A percentile compares a stretch with the other conserved stretches of the same genome.
phyloP scores from a whole-genome alignment of 2,888 invertebrate genomes.

The Drosophila buzzatii region DNA sequence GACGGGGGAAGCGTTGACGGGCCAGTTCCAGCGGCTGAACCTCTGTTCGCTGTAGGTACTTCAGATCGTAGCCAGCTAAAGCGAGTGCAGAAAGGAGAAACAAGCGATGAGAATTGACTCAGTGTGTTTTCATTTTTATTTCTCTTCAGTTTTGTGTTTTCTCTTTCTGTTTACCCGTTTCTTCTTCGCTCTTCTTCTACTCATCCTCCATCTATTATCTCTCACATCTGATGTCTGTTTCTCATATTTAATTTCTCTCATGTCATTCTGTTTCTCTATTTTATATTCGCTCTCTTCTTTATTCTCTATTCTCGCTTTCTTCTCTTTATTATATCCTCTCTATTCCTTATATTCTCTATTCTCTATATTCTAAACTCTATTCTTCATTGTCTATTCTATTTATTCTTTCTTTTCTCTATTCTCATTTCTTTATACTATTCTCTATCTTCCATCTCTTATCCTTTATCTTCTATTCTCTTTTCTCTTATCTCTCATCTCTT shows the following conservation, averaged over 20 bases:
- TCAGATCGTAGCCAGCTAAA: conserved; percentile 87
- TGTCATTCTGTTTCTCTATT: not conserved
- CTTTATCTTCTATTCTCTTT: not conserved
- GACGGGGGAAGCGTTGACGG: conserved; percentile 89
- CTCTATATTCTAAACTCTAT: not conserved
- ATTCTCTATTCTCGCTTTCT: not conserved
- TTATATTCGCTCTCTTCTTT: not conserved
- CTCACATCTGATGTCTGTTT: not conserved
- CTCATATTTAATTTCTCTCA: not conserved
- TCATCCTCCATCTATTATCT: not conserved
- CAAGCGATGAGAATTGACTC: not conserved
- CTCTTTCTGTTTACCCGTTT: no score
- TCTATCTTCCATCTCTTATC: no score
- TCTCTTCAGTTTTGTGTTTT: not conserved
- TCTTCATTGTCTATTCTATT: not conserved
- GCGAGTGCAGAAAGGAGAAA: not conserved
- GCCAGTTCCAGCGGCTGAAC: conserved; percentile 89
- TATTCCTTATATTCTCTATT: not conserved
- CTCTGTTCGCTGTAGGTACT: conserved; percentile 87
- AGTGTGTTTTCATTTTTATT: not conserved
- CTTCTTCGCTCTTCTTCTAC: no score
- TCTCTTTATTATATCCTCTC: not conserved
- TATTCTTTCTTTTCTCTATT: not conserved
- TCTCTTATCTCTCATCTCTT: not conserved
- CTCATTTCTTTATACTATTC: no score